phyloP scores from a whole-genome alignment of 2,888 invertebrate genomes.

The Catocala nupta region DNA sequence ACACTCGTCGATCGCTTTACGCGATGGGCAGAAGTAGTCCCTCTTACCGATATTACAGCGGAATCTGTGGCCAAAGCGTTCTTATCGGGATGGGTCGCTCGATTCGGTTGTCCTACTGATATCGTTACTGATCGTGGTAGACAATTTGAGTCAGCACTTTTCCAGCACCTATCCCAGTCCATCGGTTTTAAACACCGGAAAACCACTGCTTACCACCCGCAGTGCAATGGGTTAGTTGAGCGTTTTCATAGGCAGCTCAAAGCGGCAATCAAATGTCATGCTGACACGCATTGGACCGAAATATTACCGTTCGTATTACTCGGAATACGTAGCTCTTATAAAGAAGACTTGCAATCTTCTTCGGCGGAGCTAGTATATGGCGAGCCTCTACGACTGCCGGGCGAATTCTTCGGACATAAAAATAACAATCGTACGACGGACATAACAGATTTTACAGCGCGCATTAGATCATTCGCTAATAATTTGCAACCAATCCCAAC shows the following conservation, averaged over 20 bases:
- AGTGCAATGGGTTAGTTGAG: not conserved
- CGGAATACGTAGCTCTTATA: not conserved
- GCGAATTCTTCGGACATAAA: not conserved
- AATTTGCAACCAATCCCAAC: too few relatives aligned
- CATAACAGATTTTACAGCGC: too few relatives aligned
- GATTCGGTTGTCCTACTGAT: too few relatives aligned
- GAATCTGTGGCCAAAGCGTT: too few relatives aligned
- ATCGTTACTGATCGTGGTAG: too few relatives aligned
- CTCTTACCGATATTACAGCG: too few relatives aligned
- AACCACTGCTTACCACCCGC: conserved; percentile 3
- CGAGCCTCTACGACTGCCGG: not conserved
- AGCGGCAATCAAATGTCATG: not conserved
- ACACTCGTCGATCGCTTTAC: too few relatives aligned
- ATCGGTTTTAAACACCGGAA: conserved; percentile 9
- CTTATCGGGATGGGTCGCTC: too few relatives aligned
- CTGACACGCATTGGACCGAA: not conserved
- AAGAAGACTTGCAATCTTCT: not conserved
- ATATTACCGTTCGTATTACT: not conserved
- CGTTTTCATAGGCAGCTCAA: not conserved
- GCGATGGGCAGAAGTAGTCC: too few relatives aligned
- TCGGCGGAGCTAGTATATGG: conserved; percentile 2
- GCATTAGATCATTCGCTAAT: too few relatives aligned
- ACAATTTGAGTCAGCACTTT: too few relatives aligned
- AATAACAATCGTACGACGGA: too few relatives aligned
- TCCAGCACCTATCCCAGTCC: conserved; percentile 54